Evolutionary conservation across 2,113 vertebrate species (phyloP), one percentile per base, ranked within the genome.

Genomic region (Cairina moschata): DNA sequence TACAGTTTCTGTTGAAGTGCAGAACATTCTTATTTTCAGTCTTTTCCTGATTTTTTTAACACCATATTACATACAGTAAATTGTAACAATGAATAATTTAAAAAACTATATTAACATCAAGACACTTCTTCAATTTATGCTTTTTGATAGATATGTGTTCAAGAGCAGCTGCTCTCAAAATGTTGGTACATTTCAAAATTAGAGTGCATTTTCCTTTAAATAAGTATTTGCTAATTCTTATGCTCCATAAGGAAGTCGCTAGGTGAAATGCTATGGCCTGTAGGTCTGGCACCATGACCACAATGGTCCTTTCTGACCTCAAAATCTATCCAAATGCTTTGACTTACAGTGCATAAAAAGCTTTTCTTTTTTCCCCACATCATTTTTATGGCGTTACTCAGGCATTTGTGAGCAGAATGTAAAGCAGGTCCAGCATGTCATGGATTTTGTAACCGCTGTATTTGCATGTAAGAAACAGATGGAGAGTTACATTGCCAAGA

Each of bases 401-500:
- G 76, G 83, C 79, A 82, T 86, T 92, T 74, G 38, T 63, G 76
- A 94, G 60, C 68, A 95, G 79, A 95, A 88, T 36, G 48, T 86
- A 96, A 93, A 95, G 85, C 85, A 91, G 83, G 88, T 90, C 93
- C 73, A 8, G 8, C 56, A 72, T n/a, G 14, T 90, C 63, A 83
- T 25, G 68, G 90, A 88, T 71, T 90, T 85, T 96, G 72, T 94
- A 96, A 91, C 56, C 2, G 0, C 34, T 67, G 18, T 36, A 74
- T 78, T 86, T 73, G 29, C 95, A 59, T 91, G 85, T 63, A 82
- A 93, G 93, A 86, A 95, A 72, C 85, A 97, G 91, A 90, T 80
- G 75, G 82, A 80, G 46, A 81, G 69, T 46, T 86, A 60, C 52
- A n/a, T 13, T 91, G 50, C 88, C 87, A 95, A 86, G 68, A 86